Evolutionary conservation across 2,113 vertebrate species (phyloP), one percentile per base, ranked within the genome.

Genomic region (Tachysurus fulvidraco): DNA sequence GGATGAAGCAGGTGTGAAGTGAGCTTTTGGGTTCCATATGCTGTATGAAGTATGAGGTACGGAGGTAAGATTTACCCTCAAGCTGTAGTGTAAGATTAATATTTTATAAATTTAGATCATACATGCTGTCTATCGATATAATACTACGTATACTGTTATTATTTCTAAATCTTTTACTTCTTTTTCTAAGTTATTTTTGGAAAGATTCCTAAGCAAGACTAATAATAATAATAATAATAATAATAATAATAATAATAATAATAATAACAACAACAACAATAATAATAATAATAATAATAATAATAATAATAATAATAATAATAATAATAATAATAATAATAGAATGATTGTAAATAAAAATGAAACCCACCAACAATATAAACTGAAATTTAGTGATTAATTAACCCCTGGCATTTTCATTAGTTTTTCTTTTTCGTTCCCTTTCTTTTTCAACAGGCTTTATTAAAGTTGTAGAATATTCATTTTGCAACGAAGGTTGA

Each of bases 1-100:
- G 69, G 85, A 87, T 30, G 46, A 73, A 59, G 67, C 74, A 81
- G 81, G 81, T 86, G 87, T 69, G 46, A 87, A 73, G 83, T 67
- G 60, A 87, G 73, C 46, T 67, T 87, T 82, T 55, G 78, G 52
- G 60, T 67, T 67, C 30, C 71, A 64, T 84, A 50, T 76, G 46
- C 30, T 57, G 30, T 30, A 54, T 55, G 28, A 83, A 17, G 17
- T 57, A 36, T 36, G 36, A 36, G 36, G 36, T 36, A 36, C 36
- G 36, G 36, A 36, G 36, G 36, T 36, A 36, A 36, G 36, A 36
- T 36, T 62, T 69, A 25, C 46, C 77, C 19, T 5, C 21, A 44
- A 28, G 46, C 21, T 4, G 9, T 62, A 28, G 21, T 19, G 62
- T 28, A 77, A 44, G 44, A 57, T 19, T 62, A 28, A 55, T 55